Base-by-base conservation (phyloP, 2,797 vertebrate genomes). In the Threskiornis aethiopicus region DNA sequence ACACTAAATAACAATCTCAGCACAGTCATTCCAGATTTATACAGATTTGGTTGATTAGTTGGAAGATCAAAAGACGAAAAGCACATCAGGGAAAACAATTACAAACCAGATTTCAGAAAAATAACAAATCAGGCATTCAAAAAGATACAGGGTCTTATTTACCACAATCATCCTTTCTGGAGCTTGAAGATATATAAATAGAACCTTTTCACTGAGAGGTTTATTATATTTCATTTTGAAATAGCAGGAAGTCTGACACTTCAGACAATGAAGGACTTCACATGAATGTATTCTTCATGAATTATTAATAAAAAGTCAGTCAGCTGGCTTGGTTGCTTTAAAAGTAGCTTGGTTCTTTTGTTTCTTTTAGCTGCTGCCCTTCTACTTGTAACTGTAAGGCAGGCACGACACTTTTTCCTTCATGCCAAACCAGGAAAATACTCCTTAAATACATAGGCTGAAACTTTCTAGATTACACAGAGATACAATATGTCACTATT, bases 261-360 rank as follows among this genome's bases (percentile, higher is more conserved):
- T 90, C 90, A 93, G 76, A 90, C 62, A 91, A 82, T 47, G 83
- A 88, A 95, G 79, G 87, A 78, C 76, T 95, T 72, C 76, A 82
- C 65, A 62, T 57, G 72, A 88, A 84, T 25, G 20, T 51, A 81
- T 75, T 76, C 66, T 55, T 72, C 82, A 86, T 89, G 61, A 90
- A 95, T 96, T 89, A 89, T 93, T 71, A 96, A 95, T 78, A 66
- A 31, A 47, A 71, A 80, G 44, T 75, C 71, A 58, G 49, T 55
- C 83, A 85, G 78, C 64, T 72, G 66, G 20, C n/a, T 17, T 33
- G 26, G 37, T 25, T 77, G 49, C 46, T 91, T 72, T 41, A 47
- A 71, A 81, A 90, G 26, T 44, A 84, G 29, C 37, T 84, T 82
- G 26, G 33, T n/a, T 89, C 33, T 65, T 91, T 55, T 52, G 42